phyloP scores from a whole-genome alignment of 2,888 invertebrate genomes.

The Rhamnusium bicolor region DNA sequence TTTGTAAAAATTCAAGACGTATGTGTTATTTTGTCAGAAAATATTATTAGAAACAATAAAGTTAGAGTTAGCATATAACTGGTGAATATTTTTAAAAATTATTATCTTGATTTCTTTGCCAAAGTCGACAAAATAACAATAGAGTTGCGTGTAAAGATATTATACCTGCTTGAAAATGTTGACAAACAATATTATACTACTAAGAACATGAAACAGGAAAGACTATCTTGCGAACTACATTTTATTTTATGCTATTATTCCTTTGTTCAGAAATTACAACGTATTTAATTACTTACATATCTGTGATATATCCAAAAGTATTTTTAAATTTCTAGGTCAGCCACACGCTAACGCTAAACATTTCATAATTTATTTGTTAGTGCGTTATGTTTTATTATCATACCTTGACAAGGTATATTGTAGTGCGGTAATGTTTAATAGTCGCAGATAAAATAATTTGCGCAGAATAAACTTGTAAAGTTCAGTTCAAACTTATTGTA shows the following conservation, averaged over 20 bases:
- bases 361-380: not conserved
- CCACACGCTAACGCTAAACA: not conserved
- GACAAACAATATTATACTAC: not conserved
- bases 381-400: not conserved
- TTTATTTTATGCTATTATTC: not conserved
- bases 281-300: not conserved
- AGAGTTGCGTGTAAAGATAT: not conserved
- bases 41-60: too few relatives aligned
- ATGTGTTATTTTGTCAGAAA: too few relatives aligned
- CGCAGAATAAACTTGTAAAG: too few relatives aligned
- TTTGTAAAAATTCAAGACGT: too few relatives aligned
- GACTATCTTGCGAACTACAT: not conserved
- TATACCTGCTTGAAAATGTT: not conserved
- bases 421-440: too few relatives aligned
- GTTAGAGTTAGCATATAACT: too few relatives aligned
- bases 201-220: not conserved
- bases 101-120: not conserved
- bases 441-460: too few relatives aligned
- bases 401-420: too few relatives aligned
- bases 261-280: not conserved
- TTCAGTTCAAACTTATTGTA: too few relatives aligned
- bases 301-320: not conserved
- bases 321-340: not conserved
- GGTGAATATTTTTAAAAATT: not conserved
- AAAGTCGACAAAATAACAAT: not conserved